Conservation (phyloP, 2,797 vertebrate species). For the Fratercula arctica region DNA sequence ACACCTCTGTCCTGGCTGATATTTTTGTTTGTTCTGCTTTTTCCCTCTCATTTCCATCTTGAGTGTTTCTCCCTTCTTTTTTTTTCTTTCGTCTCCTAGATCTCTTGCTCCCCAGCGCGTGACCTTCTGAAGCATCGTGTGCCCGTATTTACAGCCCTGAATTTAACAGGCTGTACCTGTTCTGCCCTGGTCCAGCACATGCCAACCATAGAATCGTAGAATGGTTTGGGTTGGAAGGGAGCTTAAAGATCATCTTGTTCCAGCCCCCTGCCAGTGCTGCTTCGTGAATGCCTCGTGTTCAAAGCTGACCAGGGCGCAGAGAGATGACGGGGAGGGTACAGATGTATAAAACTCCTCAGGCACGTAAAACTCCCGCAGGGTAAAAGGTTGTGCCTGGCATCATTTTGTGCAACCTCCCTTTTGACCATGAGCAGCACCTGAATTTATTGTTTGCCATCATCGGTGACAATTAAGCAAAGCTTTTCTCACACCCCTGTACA, state of each 20-base stretch:
- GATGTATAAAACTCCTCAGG: not conserved
- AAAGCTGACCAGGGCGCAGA: not conserved
- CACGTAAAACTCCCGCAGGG: not conserved
- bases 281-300: not conserved
- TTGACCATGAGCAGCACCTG: not conserved
- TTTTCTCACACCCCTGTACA: not conserved
- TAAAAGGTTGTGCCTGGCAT: not conserved
- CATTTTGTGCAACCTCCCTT: not conserved
- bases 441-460: not conserved
- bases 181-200: not conserved
- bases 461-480: not conserved
- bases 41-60: not conserved
- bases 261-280: not conserved
- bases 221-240: too few relatives aligned
- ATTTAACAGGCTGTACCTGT: not conserved
- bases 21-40: not conserved
- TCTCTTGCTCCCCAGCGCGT: not conserved
- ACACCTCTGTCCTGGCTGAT: not conserved
- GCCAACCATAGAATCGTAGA: too few relatives aligned
- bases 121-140: not conserved
- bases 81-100: not conserved
- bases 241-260: too few relatives aligned
- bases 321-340: not conserved
- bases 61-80: not conserved
- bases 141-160: not conserved